A percentile compares a stretch with the other conserved stretches of the same genome.
phyloP scores from a whole-genome alignment of 2,888 invertebrate genomes.

The Petrolisthes cinctipes region DNA sequence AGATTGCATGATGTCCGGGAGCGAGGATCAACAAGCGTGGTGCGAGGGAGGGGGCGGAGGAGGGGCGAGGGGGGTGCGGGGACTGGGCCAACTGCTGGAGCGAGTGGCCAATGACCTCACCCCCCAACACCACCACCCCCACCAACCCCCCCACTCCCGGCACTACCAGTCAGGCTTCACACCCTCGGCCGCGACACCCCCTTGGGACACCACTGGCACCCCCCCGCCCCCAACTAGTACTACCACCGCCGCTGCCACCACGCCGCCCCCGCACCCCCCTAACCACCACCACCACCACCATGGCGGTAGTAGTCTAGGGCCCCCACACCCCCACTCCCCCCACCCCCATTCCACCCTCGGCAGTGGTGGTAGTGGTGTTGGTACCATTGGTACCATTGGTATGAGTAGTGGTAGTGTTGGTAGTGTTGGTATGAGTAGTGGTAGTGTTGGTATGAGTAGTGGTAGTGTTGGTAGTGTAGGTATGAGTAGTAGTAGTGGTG shows the following conservation, averaged over 20 bases:
- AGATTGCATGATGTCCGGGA: constrained; percentile 58
- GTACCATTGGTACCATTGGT: too few species aligned
- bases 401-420: too few species aligned
- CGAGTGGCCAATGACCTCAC: constrained; percentile 54
- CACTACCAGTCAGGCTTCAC: constrained; percentile 58
- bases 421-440: too few species aligned
- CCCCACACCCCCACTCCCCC: neutral
- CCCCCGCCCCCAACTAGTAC: neutral
- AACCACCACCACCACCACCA: constrained; percentile 10
- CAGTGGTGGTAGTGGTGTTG: too few species aligned
- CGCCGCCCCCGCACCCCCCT: too few species aligned
- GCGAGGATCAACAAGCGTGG: constrained; percentile 19
- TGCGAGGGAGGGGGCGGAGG: too few species aligned
- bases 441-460: too few species aligned
- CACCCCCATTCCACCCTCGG: neutral
- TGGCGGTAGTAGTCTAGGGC: too few species aligned
- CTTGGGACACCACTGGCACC: constrained; percentile 47
- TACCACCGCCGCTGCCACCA: too few species aligned
- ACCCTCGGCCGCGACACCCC: constrained; percentile 46
- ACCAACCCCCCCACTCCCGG: constrained; percentile 50
- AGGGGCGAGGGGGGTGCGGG: constrained; percentile 31
- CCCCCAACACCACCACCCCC: constrained; percentile 54
- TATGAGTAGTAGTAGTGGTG: too few species aligned
- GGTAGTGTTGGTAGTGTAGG: too few species aligned
- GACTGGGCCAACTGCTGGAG: constrained; percentile 50